Evolutionary conservation across 2,113 vertebrate species (phyloP), one percentile per base, ranked within the genome.

Genomic region (Pholis gunnellus): DNA sequence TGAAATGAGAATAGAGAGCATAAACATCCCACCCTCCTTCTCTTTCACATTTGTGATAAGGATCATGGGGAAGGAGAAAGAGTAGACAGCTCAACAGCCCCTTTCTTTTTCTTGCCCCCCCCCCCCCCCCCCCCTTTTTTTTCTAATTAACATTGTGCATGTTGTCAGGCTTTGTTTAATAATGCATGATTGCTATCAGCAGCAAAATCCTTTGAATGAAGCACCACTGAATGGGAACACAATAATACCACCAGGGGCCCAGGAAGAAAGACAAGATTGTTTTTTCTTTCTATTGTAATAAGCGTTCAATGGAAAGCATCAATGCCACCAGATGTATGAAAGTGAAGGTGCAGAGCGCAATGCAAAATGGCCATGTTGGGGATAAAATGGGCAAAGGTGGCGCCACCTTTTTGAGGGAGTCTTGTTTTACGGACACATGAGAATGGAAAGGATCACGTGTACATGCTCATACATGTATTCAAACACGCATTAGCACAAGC

Each of bases 141-240:
- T 90, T 93, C 92, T 91, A 94, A 95, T 94, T 94, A 95, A 93
- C 94, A 92, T 83, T 89, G 93, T 79, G 92, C 92, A 86, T 94
- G 91, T 93, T 93, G 93, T 94, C 92, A 90, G 94, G 92, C 89
- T 93, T 92, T 93, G 92, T 93, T 94, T 94, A 94, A 93, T 95
- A 95, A 94, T 94, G 93, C 93, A 93, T 83, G 94, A 94, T 94
- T 85, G 91, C 93, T 93, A 94, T 94, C 94, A 94, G 89, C 88
- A 81, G 88, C 86, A 89, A 87, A 91, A 89, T 87, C 92, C 92
- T 93, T 92, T 93, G 91, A 95, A 92, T 93, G 90, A 86, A 90
- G 87, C 88, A 46, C 85, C 83, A 80, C 34, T 93, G 93, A 94
- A 94, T 93, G 87, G 88, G 86, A 93, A 90, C 88, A 92, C 90